These are phyloP conservation scores for Galeopterus variegatus DNA, from an alignment of 2,113 vertebrate genomes.

Conservation along the genomic window DNA sequence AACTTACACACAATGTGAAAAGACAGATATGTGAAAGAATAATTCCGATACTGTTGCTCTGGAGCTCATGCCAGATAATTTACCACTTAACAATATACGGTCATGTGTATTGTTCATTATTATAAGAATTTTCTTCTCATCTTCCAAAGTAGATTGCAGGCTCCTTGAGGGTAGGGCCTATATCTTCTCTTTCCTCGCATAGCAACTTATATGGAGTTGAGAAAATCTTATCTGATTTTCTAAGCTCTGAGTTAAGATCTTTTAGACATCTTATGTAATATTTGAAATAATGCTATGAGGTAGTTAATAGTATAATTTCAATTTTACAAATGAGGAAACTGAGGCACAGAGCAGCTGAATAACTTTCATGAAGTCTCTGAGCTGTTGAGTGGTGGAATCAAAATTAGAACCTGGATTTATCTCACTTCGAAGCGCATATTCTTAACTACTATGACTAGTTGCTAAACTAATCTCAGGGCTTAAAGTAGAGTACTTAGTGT, in stretches of 20 bases:
- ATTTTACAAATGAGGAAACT: not conserved
- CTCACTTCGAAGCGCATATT: not conserved
- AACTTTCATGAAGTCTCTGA: not conserved
- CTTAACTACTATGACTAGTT: not conserved
- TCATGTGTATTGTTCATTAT: not conserved
- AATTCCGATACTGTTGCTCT: not conserved
- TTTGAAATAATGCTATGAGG: not conserved
- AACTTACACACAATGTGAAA: not conserved
- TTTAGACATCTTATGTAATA: not conserved
- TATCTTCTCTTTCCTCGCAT: not conserved
- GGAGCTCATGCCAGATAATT: not conserved
- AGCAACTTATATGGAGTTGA: not conserved
- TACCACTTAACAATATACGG: not conserved
- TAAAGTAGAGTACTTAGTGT: not conserved
- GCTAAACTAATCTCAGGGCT: not conserved
- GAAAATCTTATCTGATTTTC: not conserved
- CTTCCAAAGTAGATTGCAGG: not conserved
- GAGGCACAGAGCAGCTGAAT: not conserved
- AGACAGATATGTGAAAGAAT: not conserved
- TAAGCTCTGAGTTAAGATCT: not conserved
- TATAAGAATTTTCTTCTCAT: not conserved
- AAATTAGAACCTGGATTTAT: not conserved
- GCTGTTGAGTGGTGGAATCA: not conserved
- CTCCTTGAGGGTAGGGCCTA: not conserved
- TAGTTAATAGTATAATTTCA: conserved; percentile 26